Conservation (phyloP, 2,888 invertebrate species). For the Apodemia hepburni region DNA sequence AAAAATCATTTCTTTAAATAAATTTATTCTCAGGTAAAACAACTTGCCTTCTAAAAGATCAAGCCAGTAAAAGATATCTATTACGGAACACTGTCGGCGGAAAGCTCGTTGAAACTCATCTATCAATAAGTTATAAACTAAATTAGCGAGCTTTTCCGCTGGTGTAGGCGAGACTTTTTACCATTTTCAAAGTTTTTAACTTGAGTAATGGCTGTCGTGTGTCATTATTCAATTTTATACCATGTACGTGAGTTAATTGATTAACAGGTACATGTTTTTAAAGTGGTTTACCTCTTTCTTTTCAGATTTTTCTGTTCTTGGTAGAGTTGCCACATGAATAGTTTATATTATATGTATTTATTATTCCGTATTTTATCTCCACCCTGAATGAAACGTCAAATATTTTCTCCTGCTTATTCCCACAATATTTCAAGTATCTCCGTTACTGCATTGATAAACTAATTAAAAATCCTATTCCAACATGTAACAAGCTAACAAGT, state of each 20-base stretch:
- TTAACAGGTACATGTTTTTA: not conserved
- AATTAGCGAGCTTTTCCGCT: conserved; percentile 4
- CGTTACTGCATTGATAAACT: too few species aligned
- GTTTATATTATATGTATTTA: too few species aligned
- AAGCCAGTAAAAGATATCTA: not conserved
- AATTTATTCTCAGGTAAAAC: not conserved
- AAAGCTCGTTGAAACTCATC: conserved; percentile 1
- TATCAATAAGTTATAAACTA: conserved; percentile 4
- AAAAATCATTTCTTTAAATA: not conserved
- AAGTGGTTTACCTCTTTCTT: not conserved
- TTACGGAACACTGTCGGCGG: not conserved
- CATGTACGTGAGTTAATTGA: not conserved
- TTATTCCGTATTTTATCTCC: too few species aligned
- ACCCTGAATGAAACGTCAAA: too few species aligned
- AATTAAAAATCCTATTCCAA: too few species aligned
- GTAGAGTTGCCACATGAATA: not conserved
- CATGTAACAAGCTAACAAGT: too few species aligned
- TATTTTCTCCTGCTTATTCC: too few species aligned
- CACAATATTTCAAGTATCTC: too few species aligned
- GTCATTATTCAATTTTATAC: not conserved
- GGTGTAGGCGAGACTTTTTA: conserved; percentile 4
- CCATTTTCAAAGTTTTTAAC: not conserved
- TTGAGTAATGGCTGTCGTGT: not conserved
- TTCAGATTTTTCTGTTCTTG: not conserved
- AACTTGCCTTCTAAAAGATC: not conserved